Evolutionary conservation across 1,140 invertebrate genomes (phyloP).

Genomic region (Campoletis sonorensis): DNA sequence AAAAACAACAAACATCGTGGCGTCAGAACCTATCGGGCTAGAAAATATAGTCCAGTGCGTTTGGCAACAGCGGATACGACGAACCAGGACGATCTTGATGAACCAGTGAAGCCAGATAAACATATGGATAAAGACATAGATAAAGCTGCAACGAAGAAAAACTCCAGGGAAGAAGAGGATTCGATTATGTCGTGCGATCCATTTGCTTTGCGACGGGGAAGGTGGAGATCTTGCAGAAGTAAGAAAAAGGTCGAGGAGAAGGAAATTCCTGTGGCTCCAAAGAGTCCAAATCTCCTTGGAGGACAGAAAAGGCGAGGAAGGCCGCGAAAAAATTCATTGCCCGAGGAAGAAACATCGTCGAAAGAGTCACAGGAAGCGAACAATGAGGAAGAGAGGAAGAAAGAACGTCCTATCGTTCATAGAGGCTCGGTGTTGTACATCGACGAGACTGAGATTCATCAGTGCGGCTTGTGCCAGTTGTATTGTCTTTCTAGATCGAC

Average conservation of each 20-base stretch:
- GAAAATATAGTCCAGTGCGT: background rate
- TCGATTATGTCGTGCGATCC: background rate
- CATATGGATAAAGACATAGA: too few relatives aligned
- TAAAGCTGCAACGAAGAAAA: background rate
- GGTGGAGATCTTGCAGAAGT: background rate
- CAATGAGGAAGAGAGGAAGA: background rate
- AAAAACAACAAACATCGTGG: conserved; percentile 13
- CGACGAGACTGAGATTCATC: conserved; percentile 47
- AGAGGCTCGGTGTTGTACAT: conserved; percentile 43
- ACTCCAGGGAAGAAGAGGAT: background rate
- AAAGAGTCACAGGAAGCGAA: background rate
- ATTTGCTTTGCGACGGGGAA: background rate
- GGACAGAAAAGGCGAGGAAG: background rate
- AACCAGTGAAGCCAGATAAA: background rate
- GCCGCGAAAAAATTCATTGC: background rate
- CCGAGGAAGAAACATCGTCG: background rate
- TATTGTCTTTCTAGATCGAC: conserved; percentile 47
- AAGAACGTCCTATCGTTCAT: background rate
- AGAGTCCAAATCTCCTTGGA: background rate
- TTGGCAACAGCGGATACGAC: background rate
- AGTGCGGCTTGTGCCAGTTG: conserved; percentile 55
- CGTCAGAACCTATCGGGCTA: background rate
- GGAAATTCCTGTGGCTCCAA: background rate
- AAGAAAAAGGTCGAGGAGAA: background rate
- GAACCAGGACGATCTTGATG: background rate